These are phyloP conservation scores for Trinorchestia longiramus DNA, from an alignment of 1,140 invertebrate species.

Conservation along the genomic window DNA sequence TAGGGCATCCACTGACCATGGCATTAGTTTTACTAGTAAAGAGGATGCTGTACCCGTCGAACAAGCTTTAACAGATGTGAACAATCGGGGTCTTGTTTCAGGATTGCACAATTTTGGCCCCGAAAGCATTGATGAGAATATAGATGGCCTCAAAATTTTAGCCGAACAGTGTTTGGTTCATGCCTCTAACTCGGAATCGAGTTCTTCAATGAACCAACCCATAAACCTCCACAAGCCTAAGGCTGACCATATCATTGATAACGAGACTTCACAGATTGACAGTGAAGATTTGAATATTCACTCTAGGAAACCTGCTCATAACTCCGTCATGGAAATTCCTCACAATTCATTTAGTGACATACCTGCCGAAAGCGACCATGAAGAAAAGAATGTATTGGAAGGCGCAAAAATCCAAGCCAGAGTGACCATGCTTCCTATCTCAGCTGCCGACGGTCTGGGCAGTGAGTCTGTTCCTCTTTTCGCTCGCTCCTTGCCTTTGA, in stretches of 20 bases:
- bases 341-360: not conserved
- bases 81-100: not conserved
- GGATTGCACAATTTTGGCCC: not conserved
- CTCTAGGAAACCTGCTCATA: not conserved
- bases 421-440: slow-evolving; percentile 24
- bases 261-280: not conserved
- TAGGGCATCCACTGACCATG: not conserved
- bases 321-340: not conserved
- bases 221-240: not conserved
- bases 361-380: not conserved
- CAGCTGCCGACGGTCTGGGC: not conserved
- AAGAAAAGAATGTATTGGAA: not conserved
- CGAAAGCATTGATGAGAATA: not conserved
- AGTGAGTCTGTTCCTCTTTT: slow-evolving; percentile 24
- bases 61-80: not conserved
- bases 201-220: not conserved
- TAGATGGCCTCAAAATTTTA: slow-evolving; percentile 20
- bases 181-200: not conserved
- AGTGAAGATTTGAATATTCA: not conserved
- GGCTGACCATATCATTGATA: not conserved
- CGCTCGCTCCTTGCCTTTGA: slow-evolving; percentile 33
- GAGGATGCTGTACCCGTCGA: not conserved
- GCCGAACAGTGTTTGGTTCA: slow-evolving; percentile 9
- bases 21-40: not conserved
- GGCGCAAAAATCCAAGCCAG: slow-evolving; percentile 34